Conservation (phyloP, 2,113 vertebrate genomes). For the Ptilonorhynchus violaceus region DNA sequence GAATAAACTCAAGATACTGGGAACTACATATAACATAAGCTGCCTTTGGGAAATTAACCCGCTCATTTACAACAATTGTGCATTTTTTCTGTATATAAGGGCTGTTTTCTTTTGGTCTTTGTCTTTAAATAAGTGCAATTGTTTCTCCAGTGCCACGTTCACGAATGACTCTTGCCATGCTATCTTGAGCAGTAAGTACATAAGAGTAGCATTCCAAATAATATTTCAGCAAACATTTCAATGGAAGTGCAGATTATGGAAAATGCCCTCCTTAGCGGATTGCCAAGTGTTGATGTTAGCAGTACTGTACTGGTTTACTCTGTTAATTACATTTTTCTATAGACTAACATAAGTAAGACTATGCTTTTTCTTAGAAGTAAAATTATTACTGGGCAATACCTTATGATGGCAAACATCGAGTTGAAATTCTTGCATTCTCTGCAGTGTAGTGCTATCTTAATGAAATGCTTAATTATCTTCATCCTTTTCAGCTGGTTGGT, state of each 20-base stretch:
- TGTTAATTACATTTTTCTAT: background rate
- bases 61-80: background rate
- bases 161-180: background rate
- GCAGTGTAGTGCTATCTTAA: slow-evolving; percentile 98
- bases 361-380: background rate
- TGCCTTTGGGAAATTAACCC: background rate
- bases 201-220: background rate
- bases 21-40: background rate
- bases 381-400: slow-evolving; percentile 69
- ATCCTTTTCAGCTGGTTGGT: slow-evolving; percentile 96
- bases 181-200: background rate
- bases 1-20: background rate
- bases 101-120: background rate
- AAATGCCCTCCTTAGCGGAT: background rate
- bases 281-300: background rate
- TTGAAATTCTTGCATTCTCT: slow-evolving; percentile 99
- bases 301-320: background rate
- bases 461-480: slow-evolving; percentile 98
- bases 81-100: background rate
- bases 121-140: background rate
- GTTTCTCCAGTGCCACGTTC: background rate
- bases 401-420: slow-evolving; percentile 99
- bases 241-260: background rate
- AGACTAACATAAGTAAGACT: background rate
- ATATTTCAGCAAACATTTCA: background rate